Base-by-base conservation (phyloP, 1,140 invertebrate species). In the Brachionus asplanchnoidis region DNA sequence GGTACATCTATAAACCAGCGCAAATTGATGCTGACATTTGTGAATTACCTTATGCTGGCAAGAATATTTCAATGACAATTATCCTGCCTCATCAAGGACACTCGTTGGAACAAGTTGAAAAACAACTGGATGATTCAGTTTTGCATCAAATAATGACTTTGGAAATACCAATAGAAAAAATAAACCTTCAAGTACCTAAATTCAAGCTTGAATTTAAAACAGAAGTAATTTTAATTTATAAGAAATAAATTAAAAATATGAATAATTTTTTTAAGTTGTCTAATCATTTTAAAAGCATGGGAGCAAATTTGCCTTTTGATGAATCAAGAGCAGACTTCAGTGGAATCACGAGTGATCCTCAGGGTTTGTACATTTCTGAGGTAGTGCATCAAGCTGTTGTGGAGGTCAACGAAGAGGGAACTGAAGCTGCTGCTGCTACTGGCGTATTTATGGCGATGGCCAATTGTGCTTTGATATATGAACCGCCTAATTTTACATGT, bases 41-140 rank as follows among this genome's bases (percentile, higher is more conserved):
- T 40, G 93, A 92, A 4, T 87, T 95, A 2, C 94, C 94, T 0
- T 95, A 95, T 87, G 92, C 93, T 87, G 92, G 92, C 1, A 89
- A 90, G 28, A 88, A 88, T 6, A 46, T 89, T 9, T 87, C 87
- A 84, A 93, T 95, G 93, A 93, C 94, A 77, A 92, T 97, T 40
- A 87, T 97, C 0, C 89, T 94, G 26, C 94, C 94, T 0, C 89
- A 89, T 40, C 66, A 86, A 23, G 42, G 85, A 14, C 86, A 87
- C 6, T 88, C 90, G 2, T 65, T 90, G 8, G 87, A 87, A 5
- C 84, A 87, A 1, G 87, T 94, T 17, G 91, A 93, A 85, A 86
- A 87, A 0, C 86, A 86, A 1, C 79, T 95, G 1, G 91, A 88
- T 0, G 85, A 90, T 0, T 88, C 90, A 0, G 87, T 89, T 6